These are phyloP conservation scores for Ceratotherium simum DNA, from an alignment of 2,113 vertebrate genomes.

Conservation along the genomic window DNA sequence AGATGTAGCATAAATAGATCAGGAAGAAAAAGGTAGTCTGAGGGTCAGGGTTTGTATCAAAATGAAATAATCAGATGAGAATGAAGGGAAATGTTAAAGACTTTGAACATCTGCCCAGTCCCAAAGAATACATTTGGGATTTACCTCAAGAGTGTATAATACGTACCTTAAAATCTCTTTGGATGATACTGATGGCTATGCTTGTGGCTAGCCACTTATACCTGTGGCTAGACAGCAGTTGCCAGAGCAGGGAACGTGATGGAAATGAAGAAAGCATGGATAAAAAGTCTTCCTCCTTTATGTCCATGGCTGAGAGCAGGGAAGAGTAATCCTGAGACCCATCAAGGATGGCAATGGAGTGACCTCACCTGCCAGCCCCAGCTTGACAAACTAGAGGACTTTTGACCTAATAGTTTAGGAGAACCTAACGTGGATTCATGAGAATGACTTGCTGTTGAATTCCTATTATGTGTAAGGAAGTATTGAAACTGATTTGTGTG, in stretches of 20 bases:
- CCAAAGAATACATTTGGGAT: background rate
- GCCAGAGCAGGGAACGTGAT: background rate
- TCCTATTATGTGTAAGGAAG: background rate
- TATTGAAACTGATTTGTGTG: background rate
- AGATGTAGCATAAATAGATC: background rate
- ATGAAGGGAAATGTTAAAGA: background rate
- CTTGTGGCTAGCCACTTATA: too few relatives aligned
- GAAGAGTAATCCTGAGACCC: background rate
- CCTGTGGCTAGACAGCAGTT: background rate
- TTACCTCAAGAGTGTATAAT: background rate
- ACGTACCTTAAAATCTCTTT: background rate
- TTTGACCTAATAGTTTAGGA: background rate
- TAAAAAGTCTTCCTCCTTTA: background rate
- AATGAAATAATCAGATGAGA: background rate
- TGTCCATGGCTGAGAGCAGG: background rate
- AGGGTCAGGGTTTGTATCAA: background rate
- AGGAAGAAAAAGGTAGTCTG: background rate
- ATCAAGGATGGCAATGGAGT: too few relatives aligned
- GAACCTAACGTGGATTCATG: background rate
- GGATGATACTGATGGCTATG: background rate
- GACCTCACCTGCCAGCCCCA: background rate
- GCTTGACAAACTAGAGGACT: background rate
- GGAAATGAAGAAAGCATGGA: background rate
- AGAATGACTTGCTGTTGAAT: background rate
- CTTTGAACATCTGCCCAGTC: background rate